Evolutionary conservation across 2,888 invertebrate species (phyloP).

Genomic region (Amblyjoppa proteus): DNA sequence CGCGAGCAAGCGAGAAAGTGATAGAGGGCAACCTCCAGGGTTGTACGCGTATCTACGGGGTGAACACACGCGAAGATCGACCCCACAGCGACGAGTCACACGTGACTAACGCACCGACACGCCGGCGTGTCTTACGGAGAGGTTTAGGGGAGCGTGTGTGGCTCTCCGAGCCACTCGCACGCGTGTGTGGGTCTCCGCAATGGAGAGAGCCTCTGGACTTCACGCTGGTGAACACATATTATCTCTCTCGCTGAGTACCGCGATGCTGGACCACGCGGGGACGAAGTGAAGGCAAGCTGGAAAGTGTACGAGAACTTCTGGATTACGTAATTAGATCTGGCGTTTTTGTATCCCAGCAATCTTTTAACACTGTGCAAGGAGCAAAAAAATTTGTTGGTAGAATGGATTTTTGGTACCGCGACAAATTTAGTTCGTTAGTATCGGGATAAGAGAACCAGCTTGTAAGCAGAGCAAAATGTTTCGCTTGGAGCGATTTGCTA

Average conservation of each 20-base stretch:
- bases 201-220: conserved; percentile 9
- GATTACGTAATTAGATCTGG: conserved; percentile 39
- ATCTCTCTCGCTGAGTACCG: background rate
- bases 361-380: background rate
- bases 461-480: no score
- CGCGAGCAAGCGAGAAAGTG: conserved; percentile 2
- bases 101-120: conserved; percentile 18
- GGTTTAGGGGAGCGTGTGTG: background rate
- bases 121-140: background rate
- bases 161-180: conserved; percentile 7
- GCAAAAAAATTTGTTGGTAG: background rate
- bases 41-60: conserved; percentile 33
- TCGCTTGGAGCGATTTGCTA: no score
- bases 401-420: background rate
- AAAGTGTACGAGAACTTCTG: conserved; percentile 29
- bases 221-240: conserved; percentile 24
- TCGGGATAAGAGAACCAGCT: no score
- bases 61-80: conserved; percentile 31
- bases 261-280: background rate
- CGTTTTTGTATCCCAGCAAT: conserved; percentile 11
- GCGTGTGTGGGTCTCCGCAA: background rate
- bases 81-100: background rate
- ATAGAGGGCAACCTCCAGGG: conserved; percentile 30
- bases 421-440: no score
- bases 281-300: conserved; percentile 23